Evolutionary conservation across 2,888 invertebrate genomes (phyloP).

Genomic region (Hirtodrosophila confusa): DNA sequence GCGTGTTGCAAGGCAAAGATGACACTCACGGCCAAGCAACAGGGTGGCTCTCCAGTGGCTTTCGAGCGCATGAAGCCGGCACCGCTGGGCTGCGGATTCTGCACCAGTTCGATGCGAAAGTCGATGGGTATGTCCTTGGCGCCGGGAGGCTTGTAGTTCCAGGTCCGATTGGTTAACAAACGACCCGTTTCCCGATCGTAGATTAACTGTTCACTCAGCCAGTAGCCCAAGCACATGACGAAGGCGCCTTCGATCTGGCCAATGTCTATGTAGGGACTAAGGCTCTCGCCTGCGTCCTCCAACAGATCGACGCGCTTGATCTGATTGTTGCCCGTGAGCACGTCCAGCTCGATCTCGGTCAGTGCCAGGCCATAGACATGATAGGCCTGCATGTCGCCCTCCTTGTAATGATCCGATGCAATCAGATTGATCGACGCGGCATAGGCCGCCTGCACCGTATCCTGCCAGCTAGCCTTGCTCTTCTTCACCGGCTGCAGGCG

Average conservation of each 20-base stretch:
- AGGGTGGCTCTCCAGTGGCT: constrained; percentile 88
- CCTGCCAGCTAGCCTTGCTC: constrained; percentile 85
- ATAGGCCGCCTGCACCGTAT: constrained; percentile 69
- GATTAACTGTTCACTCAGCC: constrained; percentile 89
- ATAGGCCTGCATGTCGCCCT: constrained; percentile 86
- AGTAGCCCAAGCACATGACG: constrained; percentile 91
- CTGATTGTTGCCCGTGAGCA: constrained; percentile 90
- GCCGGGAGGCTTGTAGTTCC: constrained; percentile 92
- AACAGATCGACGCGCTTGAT: constrained; percentile 88
- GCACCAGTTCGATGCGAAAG: constrained; percentile 88
- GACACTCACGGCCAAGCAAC: constrained; percentile 85
- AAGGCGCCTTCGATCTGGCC: constrained; percentile 93
- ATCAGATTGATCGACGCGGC: constrained; percentile 85
- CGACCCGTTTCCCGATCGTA: constrained; percentile 88
- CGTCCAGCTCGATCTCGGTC: constrained; percentile 90
- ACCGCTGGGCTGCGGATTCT: constrained; percentile 86
- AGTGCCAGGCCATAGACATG: constrained; percentile 87
- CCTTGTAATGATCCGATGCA: constrained; percentile 86
- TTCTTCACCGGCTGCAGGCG: constrained; percentile 87
- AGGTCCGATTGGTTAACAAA: constrained; percentile 90
- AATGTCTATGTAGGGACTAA: constrained; percentile 90
- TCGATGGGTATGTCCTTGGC: constrained; percentile 91
- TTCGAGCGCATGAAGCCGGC: constrained; percentile 90
- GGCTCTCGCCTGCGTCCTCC: constrained; percentile 90
- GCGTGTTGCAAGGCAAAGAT: constrained; percentile 89